Evolutionary conservation across 2,888 invertebrate genomes (phyloP).

Genomic region (Plagodis pulveraria): DNA sequence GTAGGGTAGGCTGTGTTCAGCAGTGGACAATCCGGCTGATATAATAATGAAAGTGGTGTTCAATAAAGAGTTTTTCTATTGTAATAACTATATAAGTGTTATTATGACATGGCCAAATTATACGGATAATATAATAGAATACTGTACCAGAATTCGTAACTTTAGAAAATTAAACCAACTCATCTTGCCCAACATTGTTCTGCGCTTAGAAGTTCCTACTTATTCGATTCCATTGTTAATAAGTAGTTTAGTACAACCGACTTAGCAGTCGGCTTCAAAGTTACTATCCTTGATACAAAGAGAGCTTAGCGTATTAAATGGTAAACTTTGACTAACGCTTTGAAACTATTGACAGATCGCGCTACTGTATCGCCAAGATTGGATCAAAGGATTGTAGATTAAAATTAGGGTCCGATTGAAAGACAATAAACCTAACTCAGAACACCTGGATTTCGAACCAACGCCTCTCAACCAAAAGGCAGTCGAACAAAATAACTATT

Average conservation of each 20-base stretch:
- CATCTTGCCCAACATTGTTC: constrained; percentile 27
- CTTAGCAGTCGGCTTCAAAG: constrained; percentile 45
- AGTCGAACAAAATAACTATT: too few species aligned
- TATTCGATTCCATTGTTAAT: constrained; percentile 27
- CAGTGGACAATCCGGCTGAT: too few species aligned
- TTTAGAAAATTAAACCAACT: neutral
- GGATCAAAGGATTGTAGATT: constrained; percentile 15
- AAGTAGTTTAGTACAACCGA: constrained; percentile 32
- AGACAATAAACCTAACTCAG: too few species aligned
- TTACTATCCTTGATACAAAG: constrained; percentile 47
- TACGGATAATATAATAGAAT: too few species aligned
- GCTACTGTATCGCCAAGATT: constrained; percentile 9
- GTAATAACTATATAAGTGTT: too few species aligned
- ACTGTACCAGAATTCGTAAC: too few species aligned
- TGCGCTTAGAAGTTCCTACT: constrained; percentile 37
- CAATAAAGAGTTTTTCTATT: too few species aligned
- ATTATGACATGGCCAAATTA: too few species aligned
- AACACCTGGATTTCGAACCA: too few species aligned
- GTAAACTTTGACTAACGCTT: constrained; percentile 37
- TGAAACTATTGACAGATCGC: constrained; percentile 29
- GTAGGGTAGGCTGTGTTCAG: too few species aligned
- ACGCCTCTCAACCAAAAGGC: too few species aligned
- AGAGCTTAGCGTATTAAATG: constrained; percentile 48
- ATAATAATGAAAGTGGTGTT: too few species aligned
- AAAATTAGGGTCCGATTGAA: neutral